Conservation (phyloP, 2,797 vertebrate species). For the Typhlichthys eigenmanni region DNA sequence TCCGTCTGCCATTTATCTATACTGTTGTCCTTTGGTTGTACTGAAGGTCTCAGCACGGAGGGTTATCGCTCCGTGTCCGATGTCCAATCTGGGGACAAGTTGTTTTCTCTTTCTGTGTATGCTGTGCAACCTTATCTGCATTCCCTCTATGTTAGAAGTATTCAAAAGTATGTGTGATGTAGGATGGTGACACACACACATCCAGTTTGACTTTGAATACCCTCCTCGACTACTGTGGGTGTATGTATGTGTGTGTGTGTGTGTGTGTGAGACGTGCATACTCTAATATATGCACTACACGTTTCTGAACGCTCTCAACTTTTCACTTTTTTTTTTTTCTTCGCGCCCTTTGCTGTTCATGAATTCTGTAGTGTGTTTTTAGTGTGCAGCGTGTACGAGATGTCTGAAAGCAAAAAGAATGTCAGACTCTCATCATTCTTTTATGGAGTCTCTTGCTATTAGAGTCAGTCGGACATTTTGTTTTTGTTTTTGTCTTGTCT, state of each 20-base stretch:
- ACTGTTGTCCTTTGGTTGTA: conserved; percentile 36
- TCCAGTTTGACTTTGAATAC: conserved; percentile 76
- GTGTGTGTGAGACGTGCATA: conserved; percentile 50
- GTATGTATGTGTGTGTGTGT: conserved; percentile 6
- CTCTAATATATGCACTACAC: conserved; percentile 51
- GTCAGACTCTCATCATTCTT: conserved; percentile 12
- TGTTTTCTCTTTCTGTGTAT: conserved; percentile 59
- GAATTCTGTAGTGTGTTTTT: conserved; percentile 43
- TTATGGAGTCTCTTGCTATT: conserved; percentile 19
- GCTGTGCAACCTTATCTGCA: conserved; percentile 60
- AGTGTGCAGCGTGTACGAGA: conserved; percentile 24
- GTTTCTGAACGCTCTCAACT: conserved; percentile 37
- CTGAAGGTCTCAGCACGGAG: conserved; percentile 8
- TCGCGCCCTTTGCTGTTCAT: conserved; percentile 34
- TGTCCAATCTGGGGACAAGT: conserved; percentile 37
- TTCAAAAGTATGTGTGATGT: conserved; percentile 68
- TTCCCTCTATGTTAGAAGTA: conserved; percentile 62
- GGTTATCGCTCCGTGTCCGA: conserved; percentile 25
- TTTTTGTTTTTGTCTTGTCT: conserved; percentile 36
- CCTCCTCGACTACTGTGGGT: conserved; percentile 47
- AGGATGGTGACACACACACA: conserved; percentile 66
- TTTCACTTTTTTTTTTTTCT: conserved; percentile 32
- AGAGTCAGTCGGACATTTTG: conserved; percentile 21
- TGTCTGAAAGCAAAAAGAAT: conserved; percentile 8
- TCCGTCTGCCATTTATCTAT: conserved; percentile 51